Conservation (phyloP, 2,888 invertebrate species). For the Xylota segnis region DNA sequence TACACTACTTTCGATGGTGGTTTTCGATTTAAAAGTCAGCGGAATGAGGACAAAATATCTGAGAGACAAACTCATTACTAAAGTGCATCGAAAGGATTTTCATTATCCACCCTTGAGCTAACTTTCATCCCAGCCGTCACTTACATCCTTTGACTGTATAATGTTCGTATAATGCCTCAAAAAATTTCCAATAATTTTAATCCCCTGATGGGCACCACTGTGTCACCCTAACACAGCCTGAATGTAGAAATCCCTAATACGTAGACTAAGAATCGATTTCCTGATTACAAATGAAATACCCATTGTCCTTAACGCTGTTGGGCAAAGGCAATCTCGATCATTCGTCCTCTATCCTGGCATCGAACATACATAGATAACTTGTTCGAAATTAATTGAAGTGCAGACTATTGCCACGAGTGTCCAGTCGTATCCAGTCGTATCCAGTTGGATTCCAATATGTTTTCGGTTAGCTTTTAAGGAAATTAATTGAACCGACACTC, state of each 20-base stretch:
- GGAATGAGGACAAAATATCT: too few relatives aligned
- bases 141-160: too few relatives aligned
- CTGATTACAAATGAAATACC: slow-evolving; percentile 8
- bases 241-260: neutral
- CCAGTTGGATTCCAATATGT: neutral
- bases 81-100: too few relatives aligned
- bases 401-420: slow-evolving; percentile 6
- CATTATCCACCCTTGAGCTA: too few relatives aligned
- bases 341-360: neutral
- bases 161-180: too few relatives aligned
- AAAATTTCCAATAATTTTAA: neutral
- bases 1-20: too few relatives aligned
- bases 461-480: slow-evolving; percentile 30
- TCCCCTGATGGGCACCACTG: neutral
- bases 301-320: neutral
- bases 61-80: too few relatives aligned
- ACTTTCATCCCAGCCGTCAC: too few relatives aligned
- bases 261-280: slow-evolving; percentile 12
- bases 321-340: neutral
- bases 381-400: slow-evolving; percentile 34
- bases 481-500: slow-evolving; percentile 43
- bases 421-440: neutral
- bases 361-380: slow-evolving; percentile 13
- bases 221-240: neutral
- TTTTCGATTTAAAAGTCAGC: too few relatives aligned